phyloP scores from a whole-genome alignment of 2,113 vertebrate species.

The Channa argus region DNA sequence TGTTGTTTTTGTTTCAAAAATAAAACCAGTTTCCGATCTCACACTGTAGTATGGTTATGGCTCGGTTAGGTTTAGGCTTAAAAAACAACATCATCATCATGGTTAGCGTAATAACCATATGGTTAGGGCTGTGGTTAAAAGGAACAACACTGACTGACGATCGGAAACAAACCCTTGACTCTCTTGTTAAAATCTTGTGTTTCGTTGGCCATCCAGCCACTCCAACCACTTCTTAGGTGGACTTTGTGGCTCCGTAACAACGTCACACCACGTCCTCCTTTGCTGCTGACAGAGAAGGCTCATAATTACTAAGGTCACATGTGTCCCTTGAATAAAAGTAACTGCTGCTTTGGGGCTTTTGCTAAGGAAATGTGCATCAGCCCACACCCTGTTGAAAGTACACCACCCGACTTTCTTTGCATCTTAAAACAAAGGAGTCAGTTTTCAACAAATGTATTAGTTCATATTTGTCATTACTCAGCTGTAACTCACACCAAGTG shows the following conservation, averaged over 20 bases:
- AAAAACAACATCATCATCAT: background rate
- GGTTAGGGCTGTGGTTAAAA: background rate
- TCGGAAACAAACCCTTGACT: slow-evolving; percentile 2
- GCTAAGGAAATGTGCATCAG: background rate
- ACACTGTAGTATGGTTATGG: background rate
- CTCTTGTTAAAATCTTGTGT: background rate
- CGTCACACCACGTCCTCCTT: background rate
- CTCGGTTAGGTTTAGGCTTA: background rate
- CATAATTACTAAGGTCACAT: background rate
- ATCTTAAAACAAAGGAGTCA: background rate
- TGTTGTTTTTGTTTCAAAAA: background rate
- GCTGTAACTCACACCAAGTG: too few species aligned
- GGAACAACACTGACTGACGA: background rate
- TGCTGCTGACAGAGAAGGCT: background rate
- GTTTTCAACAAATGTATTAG: too few species aligned
- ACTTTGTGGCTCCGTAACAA: background rate
- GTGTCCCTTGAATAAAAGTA: background rate
- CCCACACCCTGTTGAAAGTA: background rate
- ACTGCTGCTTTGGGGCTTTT: background rate
- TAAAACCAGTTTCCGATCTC: background rate
- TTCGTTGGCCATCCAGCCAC: background rate
- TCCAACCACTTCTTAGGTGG: background rate
- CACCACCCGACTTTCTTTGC: background rate
- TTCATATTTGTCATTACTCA: too few species aligned
- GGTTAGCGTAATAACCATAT: background rate